Base-by-base conservation (phyloP, 2,113 vertebrate genomes). In the Perccottus glenii region DNA sequence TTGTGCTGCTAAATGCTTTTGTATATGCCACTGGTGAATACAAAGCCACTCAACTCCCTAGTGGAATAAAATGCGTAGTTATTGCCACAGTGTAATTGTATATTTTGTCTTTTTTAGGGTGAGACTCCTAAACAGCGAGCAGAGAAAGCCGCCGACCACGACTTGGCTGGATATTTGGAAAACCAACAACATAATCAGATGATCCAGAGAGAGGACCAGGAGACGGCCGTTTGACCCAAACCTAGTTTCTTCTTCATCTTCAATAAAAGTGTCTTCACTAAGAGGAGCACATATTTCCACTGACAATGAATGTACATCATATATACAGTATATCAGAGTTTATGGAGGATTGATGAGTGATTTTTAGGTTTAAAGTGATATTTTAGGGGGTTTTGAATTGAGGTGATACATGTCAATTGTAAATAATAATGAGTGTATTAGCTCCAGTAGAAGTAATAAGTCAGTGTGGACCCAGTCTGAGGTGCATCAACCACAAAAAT, bases 151-250 rank as follows among this genome's bases (percentile, higher is more conserved):
- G 77, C 93, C 0, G 96, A 99, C 86, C 87, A 85, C 0, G 95
- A 97, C 46, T 91, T 98, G 84, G 94, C 95, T 2, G 95, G 94
- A 3, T 98, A 98, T 83, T 93, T 99, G 84, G 95, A 96, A 85
- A 96, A 93, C 89, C 88, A 93, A 60, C 96, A 98, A 90, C 96
- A 98, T 85, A 94, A 95, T 90, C 95, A 98, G 93, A 98, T 96
- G 95, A 94, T 97, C 86, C 96, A 97, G 81, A 90, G 95, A 32
- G 96, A 99, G 77, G 96, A 99, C 91, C 96, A 98, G 80, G 97
- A 99, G 91, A 99, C 97, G 0, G 93, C 96, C 0, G 97, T 99
- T 85, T 93, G 86, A 85, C 33, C 15, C 53, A 5, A 55, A 42
- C 6, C 70, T 8, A 40, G 60, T 46, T 11, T 58, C 27, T 15